These are phyloP conservation scores for Wiebesia pumilae DNA, from an alignment of 1,140 invertebrate genomes.

Conservation along the genomic window DNA sequence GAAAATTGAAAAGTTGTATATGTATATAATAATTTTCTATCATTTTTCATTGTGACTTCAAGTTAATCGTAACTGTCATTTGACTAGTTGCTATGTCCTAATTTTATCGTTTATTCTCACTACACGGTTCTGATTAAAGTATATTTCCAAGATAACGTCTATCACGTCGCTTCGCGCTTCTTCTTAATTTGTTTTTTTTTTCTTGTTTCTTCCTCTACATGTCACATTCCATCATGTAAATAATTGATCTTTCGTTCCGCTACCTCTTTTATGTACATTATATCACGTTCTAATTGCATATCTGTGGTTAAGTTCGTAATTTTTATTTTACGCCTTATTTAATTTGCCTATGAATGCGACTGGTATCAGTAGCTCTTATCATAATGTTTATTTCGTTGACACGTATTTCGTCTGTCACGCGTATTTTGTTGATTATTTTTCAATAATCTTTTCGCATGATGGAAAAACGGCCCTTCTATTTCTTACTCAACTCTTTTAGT, in stretches of 20 bases:
- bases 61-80: constrained; percentile 67
- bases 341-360: constrained; percentile 52
- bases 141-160: constrained; percentile 59
- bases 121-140: constrained; percentile 73
- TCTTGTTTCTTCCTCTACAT: constrained; percentile 42
- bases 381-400: constrained; percentile 33
- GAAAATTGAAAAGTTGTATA: constrained; percentile 5
- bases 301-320: constrained; percentile 63
- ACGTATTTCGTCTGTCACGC: constrained; percentile 54
- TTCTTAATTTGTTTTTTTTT: constrained; percentile 41
- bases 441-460: neutral
- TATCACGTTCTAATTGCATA: constrained; percentile 66
- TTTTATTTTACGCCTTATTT: constrained; percentile 52
- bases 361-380: constrained; percentile 38
- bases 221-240: constrained; percentile 60
- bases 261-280: constrained; percentile 68
- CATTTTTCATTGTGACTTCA: constrained; percentile 36
- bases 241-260: constrained; percentile 63
- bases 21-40: constrained; percentile 5
- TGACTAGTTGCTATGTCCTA: constrained; percentile 62
- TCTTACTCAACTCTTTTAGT: neutral
- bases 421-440: constrained; percentile 30
- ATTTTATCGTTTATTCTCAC: constrained; percentile 72
- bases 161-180: neutral
- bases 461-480: neutral